Percentiles rank a stretch among this genome's conserved stretches.
These are phyloP conservation scores for Pteromalus puparum DNA, from an alignment of 1,140 invertebrate species.

Conservation along the genomic window DNA sequence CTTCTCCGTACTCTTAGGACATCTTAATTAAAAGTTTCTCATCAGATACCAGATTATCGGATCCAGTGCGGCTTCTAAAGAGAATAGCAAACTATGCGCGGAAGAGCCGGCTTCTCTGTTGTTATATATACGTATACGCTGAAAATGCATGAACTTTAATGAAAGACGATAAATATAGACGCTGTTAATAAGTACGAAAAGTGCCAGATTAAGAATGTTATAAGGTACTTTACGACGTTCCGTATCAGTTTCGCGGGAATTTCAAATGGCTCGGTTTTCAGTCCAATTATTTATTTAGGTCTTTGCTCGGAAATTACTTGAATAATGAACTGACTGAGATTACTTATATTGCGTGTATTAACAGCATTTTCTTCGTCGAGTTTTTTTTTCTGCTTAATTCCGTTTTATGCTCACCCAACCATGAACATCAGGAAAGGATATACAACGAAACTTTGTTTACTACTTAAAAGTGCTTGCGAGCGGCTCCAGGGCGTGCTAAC, in stretches of 20 bases:
- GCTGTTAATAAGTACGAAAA: too few relatives aligned
- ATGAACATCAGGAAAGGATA: neutral
- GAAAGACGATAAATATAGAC: neutral
- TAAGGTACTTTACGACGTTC: too few relatives aligned
- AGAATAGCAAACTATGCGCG: slow-evolving; percentile 7
- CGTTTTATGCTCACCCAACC: too few relatives aligned
- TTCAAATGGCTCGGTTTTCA: too few relatives aligned
- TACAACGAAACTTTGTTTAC: neutral
- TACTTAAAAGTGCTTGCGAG: neutral
- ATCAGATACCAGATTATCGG: slow-evolving; percentile 33
- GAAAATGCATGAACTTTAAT: neutral
- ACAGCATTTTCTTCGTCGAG: too few relatives aligned
- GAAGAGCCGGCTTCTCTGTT: neutral
- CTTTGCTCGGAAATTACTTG: too few relatives aligned
- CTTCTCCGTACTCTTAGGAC: neutral
- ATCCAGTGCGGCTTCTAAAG: slow-evolving; percentile 13
- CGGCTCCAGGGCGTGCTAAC: neutral
- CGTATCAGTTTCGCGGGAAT: too few relatives aligned
- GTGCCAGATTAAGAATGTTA: too few relatives aligned
- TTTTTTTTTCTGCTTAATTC: neutral
- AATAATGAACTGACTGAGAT: too few relatives aligned
- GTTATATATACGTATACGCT: neutral
- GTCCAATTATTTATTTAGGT: too few relatives aligned
- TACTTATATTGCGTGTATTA: too few relatives aligned
- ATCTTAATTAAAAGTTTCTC: slow-evolving; percentile 37